A percentile compares a stretch with the other conserved stretches of the same genome.
Conservation (phyloP, 1,140 invertebrate genomes). For the Drosophila parvula region DNA sequence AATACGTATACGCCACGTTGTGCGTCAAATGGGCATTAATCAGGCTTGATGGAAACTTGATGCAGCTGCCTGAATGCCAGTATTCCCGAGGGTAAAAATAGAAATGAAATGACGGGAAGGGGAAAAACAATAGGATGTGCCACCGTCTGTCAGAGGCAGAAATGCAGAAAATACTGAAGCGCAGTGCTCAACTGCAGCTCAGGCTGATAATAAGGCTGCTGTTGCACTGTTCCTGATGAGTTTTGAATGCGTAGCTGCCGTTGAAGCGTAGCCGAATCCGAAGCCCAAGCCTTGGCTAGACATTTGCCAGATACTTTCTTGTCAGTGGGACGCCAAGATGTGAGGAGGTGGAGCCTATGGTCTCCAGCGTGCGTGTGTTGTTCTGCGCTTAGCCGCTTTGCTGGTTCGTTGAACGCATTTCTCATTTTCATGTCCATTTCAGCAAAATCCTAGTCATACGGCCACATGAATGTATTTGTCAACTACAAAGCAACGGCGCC, state of each 20-base stretch:
- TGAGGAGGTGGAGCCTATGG: slow-evolving; percentile 2
- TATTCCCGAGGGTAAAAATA: slow-evolving; percentile 1
- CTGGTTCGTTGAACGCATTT: slow-evolving; percentile 79
- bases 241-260: slow-evolving; percentile 68
- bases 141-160: slow-evolving; percentile 47
- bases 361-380: slow-evolving; percentile 21
- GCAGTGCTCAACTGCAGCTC: slow-evolving; percentile 23
- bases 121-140: slow-evolving; percentile 34
- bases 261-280: slow-evolving; percentile 20
- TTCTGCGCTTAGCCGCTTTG: slow-evolving; percentile 61
- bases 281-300: slow-evolving; percentile 29
- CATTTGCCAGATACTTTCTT: slow-evolving; percentile 54
- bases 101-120: slow-evolving; percentile 6
- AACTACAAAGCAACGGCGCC: slow-evolving; percentile 61
- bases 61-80: slow-evolving; percentile 19
- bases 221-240: slow-evolving; percentile 60
- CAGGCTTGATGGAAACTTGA: slow-evolving; percentile 40
- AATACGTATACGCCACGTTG: slow-evolving; percentile 56
- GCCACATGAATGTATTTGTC: slow-evolving; percentile 74
- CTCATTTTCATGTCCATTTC: slow-evolving; percentile 81
- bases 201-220: slow-evolving; percentile 30
- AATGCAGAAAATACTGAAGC: slow-evolving; percentile 17
- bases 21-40: slow-evolving; percentile 57
- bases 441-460: slow-evolving; percentile 68
- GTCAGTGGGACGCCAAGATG: slow-evolving; percentile 38